Evolutionary conservation across 2,888 invertebrate species (phyloP).

Genomic region (Amiota minor): DNA sequence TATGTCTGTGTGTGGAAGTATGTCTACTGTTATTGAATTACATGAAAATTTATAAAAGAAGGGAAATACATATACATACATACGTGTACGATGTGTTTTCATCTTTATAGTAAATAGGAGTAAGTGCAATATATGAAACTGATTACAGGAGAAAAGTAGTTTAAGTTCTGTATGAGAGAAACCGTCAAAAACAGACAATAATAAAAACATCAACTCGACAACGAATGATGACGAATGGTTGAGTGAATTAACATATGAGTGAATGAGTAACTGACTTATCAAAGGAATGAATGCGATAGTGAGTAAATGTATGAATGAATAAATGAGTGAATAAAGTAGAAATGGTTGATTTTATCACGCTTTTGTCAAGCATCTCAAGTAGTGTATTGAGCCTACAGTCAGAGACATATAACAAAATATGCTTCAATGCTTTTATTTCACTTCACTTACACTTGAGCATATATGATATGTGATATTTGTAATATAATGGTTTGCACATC

Average conservation of each 20-base stretch:
- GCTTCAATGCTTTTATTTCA: no score
- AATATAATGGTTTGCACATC: background rate
- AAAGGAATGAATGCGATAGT: background rate
- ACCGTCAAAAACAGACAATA: slow-evolving; percentile 27
- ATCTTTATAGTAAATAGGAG: slow-evolving; percentile 62
- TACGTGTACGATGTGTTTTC: slow-evolving; percentile 22
- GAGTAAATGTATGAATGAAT: background rate
- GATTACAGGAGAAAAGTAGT: slow-evolving; percentile 27
- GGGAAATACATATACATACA: slow-evolving; percentile 24
- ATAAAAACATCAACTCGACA: slow-evolving; percentile 21
- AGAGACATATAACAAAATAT: no score
- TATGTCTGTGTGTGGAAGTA: background rate
- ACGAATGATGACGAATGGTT: no score
- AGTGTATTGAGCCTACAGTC: background rate
- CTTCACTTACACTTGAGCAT: background rate
- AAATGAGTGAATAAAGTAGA: background rate
- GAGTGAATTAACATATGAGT: no score
- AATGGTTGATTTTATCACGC: background rate
- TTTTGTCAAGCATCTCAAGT: background rate
- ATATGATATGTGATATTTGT: no score
- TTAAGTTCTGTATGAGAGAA: slow-evolving; percentile 30
- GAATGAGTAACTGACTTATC: no score
- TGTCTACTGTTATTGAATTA: slow-evolving; percentile 56
- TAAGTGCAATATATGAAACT: slow-evolving; percentile 40
- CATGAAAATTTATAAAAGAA: slow-evolving; percentile 49